A percentile compares a stretch with the other conserved stretches of the same genome.
Evolutionary conservation across 2,888 invertebrate species (phyloP).

Genomic region (Ormyrus thymus): DNA sequence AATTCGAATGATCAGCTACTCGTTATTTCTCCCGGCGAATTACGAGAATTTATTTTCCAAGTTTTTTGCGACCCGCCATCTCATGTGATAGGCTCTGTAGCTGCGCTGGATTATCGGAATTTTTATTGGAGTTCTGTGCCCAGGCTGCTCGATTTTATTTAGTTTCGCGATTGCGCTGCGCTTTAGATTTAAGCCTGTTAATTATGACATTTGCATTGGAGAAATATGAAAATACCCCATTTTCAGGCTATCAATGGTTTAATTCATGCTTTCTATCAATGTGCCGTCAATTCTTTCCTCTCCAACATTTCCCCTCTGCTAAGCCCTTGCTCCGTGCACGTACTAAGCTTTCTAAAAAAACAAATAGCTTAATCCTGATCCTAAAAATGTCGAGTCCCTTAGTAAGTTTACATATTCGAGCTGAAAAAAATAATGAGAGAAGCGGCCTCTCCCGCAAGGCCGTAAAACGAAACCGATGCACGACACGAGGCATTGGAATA

Average conservation of each 20-base stretch:
- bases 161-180: neutral
- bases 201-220: conserved; percentile 6
- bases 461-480: conserved; percentile 54
- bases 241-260: conserved; percentile 6
- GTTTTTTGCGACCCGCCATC: neutral
- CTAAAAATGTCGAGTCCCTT: neutral
- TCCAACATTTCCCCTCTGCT: too few relatives aligned
- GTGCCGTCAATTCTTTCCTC: neutral
- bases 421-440: conserved; percentile 8
- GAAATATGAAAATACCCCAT: neutral
- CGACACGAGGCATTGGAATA: conserved; percentile 61
- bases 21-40: conserved; percentile 35
- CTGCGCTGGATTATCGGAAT: conserved; percentile 22
- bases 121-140: conserved; percentile 33
- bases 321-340: too few relatives aligned
- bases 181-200: conserved; percentile 21
- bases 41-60: conserved; percentile 40
- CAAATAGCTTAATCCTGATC: neutral
- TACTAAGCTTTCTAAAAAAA: neutral
- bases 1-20: conserved; percentile 29
- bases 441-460: neutral
- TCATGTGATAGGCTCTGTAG: neutral
- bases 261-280: neutral
- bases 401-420: conserved; percentile 31
- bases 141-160: neutral